These are phyloP conservation scores for Dicaeum eximium DNA, from an alignment of 2,113 vertebrate genomes.

Conservation along the genomic window DNA sequence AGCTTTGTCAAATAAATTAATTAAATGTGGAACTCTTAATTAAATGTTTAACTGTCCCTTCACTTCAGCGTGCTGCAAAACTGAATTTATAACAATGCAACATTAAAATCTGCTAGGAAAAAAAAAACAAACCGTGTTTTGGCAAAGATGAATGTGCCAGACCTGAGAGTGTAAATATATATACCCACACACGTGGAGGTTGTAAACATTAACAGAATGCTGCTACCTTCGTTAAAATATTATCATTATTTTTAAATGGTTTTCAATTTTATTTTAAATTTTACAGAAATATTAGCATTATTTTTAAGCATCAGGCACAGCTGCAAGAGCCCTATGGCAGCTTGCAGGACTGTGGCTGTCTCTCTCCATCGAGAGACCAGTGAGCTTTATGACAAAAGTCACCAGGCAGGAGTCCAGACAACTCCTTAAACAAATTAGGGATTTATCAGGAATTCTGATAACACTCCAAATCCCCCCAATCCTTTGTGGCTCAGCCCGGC, in stretches of 20 bases:
- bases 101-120: not conserved
- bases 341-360: not conserved
- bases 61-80: not conserved
- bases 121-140: fast-evolving
- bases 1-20: not conserved
- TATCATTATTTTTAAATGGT: not conserved
- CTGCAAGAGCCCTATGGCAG: not conserved
- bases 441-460: not conserved
- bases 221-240: not conserved
- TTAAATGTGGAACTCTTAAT: not conserved
- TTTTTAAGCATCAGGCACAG: not conserved
- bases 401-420: too few relatives aligned
- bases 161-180: not conserved
- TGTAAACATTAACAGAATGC: not conserved
- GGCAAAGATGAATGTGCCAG: not conserved
- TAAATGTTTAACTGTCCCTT: not conserved
- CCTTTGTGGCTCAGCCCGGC: too few relatives aligned
- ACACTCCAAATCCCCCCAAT: not conserved
- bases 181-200: not conserved
- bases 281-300: not conserved
- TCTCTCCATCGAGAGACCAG: not conserved
- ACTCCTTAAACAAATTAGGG: not conserved
- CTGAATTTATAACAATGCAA: fast-evolving
- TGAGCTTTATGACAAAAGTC: not conserved
- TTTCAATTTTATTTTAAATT: too few relatives aligned